These are phyloP conservation scores for Meriones unguiculatus DNA, from an alignment of 2,113 vertebrate species.

Conservation along the genomic window DNA sequence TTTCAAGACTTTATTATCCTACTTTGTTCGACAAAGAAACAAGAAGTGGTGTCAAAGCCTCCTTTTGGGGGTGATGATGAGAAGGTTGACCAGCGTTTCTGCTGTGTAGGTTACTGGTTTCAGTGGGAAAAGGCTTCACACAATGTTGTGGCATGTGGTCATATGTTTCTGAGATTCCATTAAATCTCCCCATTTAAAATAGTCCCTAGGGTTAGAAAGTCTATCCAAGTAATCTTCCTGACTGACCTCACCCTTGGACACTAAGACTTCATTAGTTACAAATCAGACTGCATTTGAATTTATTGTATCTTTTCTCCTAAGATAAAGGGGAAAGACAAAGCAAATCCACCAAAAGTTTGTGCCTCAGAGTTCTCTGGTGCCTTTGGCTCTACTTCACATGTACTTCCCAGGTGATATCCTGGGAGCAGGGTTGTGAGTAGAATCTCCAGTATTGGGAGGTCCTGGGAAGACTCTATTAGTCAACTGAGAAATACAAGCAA, in stretches of 20 bases:
- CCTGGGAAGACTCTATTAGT: neutral
- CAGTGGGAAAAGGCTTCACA: neutral
- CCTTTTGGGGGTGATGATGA: neutral
- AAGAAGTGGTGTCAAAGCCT: neutral
- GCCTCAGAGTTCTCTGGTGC: neutral
- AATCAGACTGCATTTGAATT: neutral
- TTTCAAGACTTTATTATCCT: neutral
- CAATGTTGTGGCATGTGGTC: rapidly evolving
- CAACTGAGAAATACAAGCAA: neutral
- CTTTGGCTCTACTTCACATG: neutral
- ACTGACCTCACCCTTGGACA: neutral
- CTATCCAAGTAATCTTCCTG: neutral
- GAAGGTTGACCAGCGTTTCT: neutral
- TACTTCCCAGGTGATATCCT: neutral
- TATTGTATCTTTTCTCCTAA: neutral
- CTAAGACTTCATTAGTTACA: neutral
- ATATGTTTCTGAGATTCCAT: neutral
- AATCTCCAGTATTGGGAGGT: neutral
- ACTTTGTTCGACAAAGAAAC: neutral
- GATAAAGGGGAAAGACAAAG: neutral
- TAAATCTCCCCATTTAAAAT: neutral
- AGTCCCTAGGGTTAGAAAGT: neutral
- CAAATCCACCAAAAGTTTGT: neutral
- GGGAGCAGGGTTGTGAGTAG: neutral
- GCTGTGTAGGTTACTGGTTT: neutral